Evolutionary conservation across 1,140 invertebrate species (phyloP), one percentile per base, ranked within the genome.

Genomic region (Drosophila azteca): DNA sequence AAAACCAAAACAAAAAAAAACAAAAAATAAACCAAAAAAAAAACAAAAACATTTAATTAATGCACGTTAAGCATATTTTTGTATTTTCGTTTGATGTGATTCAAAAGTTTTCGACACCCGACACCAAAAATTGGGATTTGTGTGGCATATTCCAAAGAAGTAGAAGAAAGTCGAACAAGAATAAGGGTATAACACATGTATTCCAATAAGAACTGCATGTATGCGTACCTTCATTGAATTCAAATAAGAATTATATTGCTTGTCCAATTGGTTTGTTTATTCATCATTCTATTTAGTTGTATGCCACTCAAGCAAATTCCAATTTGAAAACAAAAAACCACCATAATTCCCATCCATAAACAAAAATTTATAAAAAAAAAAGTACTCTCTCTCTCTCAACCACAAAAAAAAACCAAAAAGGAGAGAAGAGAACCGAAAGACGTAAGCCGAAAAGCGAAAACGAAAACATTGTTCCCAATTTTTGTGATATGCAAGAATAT

Each of bases 391-490:
- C n/a, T n/a, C n/a, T n/a, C n/a, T 68, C 51, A 41, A 52, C n/a
- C n/a, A n/a, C n/a, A 59, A 45, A 39, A 24, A 24, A 50, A 49
- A 49, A 8, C 17, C 24, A 29, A 74, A 51, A 41, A 52, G 52
- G 41, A 39, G n/a, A 22, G 52, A 45, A 39, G n/a, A 22, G 45
- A 71, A 60, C 49, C 17, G 6, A 48, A 53, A 39, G 64, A 52
- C 55, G 51, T 45, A 51, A 70, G 51, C 59, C 43, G 51, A 77
- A 20, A 68, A 91, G 90, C 90, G 17, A 20, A 20, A 68, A 48
- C 22, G 51, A 62, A 59, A 91, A 90, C 90, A 90, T 91, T 91
- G 77, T 90, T 91, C 85, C 85, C 90, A 90, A 91, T 90, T 91
- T 91, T 79, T 69, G 90, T 91, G 90, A 79, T 79, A 72, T 73